Base-by-base conservation (phyloP, 2,113 vertebrate species). In the Mohoua ochrocephala region DNA sequence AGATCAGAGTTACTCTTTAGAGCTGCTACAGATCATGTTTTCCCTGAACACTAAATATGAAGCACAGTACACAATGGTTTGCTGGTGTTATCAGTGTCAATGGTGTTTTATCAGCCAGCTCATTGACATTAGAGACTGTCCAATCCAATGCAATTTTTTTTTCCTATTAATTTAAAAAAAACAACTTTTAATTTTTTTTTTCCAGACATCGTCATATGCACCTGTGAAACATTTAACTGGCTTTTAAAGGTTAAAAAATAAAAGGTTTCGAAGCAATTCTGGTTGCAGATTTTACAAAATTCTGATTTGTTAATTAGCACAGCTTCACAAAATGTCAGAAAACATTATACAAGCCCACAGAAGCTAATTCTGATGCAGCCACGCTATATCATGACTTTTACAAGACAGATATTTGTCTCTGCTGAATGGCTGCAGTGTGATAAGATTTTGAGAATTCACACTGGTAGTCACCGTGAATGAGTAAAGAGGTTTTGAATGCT, bases 11-110 rank as follows among this genome's bases (percentile, higher is more conserved):
- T 78, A 69, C 64, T 86, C 93, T 92, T 89, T 16, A 86, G 78
- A 95, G 65, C 47, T 67, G 70, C 86, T 77, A 16, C 45, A 91
- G 52, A 94, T 87, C 74, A 74, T 56, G 54, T 81, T 97, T 95
- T 94, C 61, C 65, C 76, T 91, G 82, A 73, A 89, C 23, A 14
- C 74, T 77, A 53, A 91, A 42, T 80, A 64, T 64, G 76, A 90
- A 59, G 28, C 41, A 28, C 0, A 33, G 65, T 42, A 31, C 35
- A 76, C 64, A n/a, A 22, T 37, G 67, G 24, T 39, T 84, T 7
- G 4, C 77, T 95, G 80, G 30, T 81, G 52, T 88, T 87, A 68
- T 33, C 84, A 30, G 39, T 65, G 49, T 87, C 76, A 87, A 7
- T 59, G 71, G 26, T 42, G 30, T 37, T 93, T 89, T 84, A 93